These are phyloP conservation scores for Rhinogobio ventralis DNA, from an alignment of 2,797 vertebrate genomes.

Conservation along the genomic window DNA sequence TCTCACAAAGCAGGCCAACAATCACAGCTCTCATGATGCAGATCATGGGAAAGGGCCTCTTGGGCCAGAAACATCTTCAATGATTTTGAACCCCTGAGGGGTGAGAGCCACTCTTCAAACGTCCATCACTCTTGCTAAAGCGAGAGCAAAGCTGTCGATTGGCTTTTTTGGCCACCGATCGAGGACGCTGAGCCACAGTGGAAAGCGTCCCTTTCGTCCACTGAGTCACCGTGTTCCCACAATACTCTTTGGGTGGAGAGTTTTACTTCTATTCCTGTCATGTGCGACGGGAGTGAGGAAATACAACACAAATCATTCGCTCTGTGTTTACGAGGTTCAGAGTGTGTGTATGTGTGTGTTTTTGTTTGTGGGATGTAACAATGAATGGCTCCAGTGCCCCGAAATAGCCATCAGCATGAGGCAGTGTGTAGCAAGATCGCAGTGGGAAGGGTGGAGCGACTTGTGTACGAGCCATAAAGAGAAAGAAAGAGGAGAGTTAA, in stretches of 20 bases:
- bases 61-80: constrained; percentile 58
- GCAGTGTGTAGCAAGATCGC: constrained; percentile 36
- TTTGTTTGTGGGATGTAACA: constrained; percentile 61
- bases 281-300: constrained; percentile 35
- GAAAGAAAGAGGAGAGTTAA: constrained; percentile 29
- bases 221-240: constrained; percentile 66
- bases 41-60: constrained; percentile 61
- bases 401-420: constrained; percentile 64
- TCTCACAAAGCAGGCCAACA: constrained; percentile 57
- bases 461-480: constrained; percentile 25
- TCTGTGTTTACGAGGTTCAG: constrained; percentile 38
- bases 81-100: constrained; percentile 51
- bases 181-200: constrained; percentile 26
- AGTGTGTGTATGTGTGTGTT: constrained; percentile 33
- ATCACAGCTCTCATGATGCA: constrained; percentile 62
- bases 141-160: constrained; percentile 42
- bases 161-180: constrained; percentile 33
- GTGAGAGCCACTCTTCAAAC: constrained; percentile 59
- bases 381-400: constrained; percentile 60
- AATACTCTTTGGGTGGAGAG: constrained; percentile 61
- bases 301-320: constrained; percentile 47
- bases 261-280: constrained; percentile 59
- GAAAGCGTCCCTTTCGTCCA: constrained; percentile 35
- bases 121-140: constrained; percentile 48
- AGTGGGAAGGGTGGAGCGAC: constrained; percentile 38